A percentile compares a stretch with the other conserved stretches of the same genome.
phyloP scores from a whole-genome alignment of 2,113 vertebrate species.

The Mormyrus iriodes region DNA sequence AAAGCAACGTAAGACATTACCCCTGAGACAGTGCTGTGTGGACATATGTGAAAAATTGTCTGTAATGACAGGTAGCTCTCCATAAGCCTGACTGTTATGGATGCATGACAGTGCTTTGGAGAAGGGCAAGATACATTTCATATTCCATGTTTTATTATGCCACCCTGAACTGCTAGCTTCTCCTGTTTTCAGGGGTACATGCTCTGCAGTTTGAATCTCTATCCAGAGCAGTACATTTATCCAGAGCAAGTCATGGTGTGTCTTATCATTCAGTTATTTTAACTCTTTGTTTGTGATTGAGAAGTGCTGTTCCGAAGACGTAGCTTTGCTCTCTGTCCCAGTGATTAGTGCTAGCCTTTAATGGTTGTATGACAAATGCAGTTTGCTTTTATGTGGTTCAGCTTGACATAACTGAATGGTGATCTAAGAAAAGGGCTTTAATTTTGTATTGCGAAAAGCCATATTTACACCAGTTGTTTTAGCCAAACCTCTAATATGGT shows the following conservation, averaged over 20 bases:
- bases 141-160: not conserved
- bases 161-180: not conserved
- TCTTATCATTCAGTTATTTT: not conserved
- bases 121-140: not conserved
- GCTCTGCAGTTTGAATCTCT: not conserved
- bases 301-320: not conserved
- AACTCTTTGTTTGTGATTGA: not conserved
- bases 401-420: constrained; percentile 44
- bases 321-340: not conserved
- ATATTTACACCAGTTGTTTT: constrained; percentile 23
- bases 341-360: constrained; percentile 31
- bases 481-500: constrained; percentile 26
- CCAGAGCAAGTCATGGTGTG: not conserved
- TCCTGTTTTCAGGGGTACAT: not conserved
- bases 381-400: constrained; percentile 49
- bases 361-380: constrained; percentile 51
- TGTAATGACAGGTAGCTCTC: constrained; percentile 37
- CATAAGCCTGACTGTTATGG: constrained; percentile 23
- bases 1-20: not conserved
- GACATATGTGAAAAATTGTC: constrained; percentile 6
- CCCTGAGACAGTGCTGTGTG: not conserved
- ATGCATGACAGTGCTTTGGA: constrained; percentile 21
- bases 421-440: constrained; percentile 39
- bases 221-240: not conserved
- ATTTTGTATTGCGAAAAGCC: constrained; percentile 40